Evolutionary conservation across 2,888 invertebrate species (phyloP).

Genomic region (Crematogaster levior): DNA sequence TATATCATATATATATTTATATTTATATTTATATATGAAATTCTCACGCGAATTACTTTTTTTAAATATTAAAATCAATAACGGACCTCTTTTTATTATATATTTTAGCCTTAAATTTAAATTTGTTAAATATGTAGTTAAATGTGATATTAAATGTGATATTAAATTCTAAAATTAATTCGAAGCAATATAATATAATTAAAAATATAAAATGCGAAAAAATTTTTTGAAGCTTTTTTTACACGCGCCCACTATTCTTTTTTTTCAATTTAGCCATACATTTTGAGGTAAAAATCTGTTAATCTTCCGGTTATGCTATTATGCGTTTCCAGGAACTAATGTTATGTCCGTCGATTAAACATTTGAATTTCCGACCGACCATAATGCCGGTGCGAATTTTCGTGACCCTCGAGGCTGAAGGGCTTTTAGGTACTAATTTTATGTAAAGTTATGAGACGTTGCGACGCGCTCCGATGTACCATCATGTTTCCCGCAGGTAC

Average conservation of each 20-base stretch:
- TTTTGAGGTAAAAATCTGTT: background rate
- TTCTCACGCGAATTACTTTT: background rate
- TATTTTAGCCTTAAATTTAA: background rate
- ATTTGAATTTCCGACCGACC: slow-evolving; percentile 8
- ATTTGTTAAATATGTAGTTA: no score
- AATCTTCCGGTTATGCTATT: slow-evolving; percentile 6
- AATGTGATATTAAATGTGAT: background rate
- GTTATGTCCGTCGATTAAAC: slow-evolving; percentile 49
- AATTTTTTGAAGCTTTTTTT: background rate
- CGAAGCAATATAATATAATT: background rate
- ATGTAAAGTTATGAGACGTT: slow-evolving; percentile 84
- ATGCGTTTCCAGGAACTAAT: slow-evolving; percentile 26
- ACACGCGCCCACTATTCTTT: background rate
- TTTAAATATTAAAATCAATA: no score
- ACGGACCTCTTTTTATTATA: no score
- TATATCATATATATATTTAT: no score
- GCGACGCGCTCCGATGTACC: slow-evolving; percentile 78
- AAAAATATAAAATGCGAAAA: background rate
- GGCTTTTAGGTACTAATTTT: slow-evolving; percentile 85
- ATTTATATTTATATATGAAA: background rate
- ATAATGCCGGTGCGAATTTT: slow-evolving; percentile 48
- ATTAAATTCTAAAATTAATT: background rate
- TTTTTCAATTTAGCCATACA: background rate
- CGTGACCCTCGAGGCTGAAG: slow-evolving; percentile 76
- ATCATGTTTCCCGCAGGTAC: slow-evolving; percentile 81